Conservation (phyloP, 1,140 invertebrate genomes). For the Eriocheir sinensis region DNA sequence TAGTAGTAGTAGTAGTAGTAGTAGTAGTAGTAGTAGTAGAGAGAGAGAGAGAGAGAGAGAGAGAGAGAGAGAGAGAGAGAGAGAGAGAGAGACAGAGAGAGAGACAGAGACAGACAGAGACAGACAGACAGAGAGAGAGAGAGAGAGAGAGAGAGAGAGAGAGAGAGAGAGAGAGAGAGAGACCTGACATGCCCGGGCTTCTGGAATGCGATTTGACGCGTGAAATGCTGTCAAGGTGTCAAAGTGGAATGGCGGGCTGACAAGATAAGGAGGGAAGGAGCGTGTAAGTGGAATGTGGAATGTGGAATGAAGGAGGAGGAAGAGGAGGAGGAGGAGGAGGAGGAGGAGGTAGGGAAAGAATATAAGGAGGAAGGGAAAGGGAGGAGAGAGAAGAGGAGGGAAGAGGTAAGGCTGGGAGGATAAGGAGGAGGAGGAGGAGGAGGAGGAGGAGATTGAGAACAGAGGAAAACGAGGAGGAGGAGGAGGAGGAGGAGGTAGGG, state of each 20-base stretch:
- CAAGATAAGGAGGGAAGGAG: neutral
- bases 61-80: neutral
- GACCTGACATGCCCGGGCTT: no score
- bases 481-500: no score
- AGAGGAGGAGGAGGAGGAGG: neutral
- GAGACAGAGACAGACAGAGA: conserved; percentile 29
- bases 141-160: neutral
- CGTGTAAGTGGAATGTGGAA: neutral
- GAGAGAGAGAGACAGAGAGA: neutral
- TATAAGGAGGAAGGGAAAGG: conserved; percentile 6
- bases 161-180: no score
- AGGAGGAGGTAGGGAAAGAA: conserved; percentile 51
- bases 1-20: no score
- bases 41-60: neutral
- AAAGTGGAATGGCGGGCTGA: no score
- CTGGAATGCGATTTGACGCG: no score
- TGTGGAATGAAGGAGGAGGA: neutral
- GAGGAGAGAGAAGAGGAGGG: neutral
- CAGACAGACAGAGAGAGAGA: neutral
- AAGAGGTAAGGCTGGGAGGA: neutral
- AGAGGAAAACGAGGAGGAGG: no score
- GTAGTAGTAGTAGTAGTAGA: neutral
- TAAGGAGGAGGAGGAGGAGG: neutral
- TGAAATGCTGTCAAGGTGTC: no score
- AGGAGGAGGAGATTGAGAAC: neutral